A percentile compares a stretch with the other conserved stretches of the same genome.
Conservation (phyloP, 2,797 vertebrate genomes). For the Tolypeutes matacus region DNA sequence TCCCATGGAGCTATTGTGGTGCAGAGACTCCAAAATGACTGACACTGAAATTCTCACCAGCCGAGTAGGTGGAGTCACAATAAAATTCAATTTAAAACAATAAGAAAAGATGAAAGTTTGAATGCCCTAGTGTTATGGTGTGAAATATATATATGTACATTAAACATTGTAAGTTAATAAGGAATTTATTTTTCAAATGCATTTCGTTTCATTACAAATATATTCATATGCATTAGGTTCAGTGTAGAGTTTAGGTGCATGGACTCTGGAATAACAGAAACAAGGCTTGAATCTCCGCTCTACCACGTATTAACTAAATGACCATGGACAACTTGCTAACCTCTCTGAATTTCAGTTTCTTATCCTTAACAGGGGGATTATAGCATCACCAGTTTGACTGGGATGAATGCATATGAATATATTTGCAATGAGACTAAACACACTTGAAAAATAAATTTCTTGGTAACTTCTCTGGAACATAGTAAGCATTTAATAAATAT, state of each 20-base stretch:
- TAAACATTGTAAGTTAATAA: background rate
- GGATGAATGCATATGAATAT: too few relatives aligned
- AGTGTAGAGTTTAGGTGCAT: background rate
- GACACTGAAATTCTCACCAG: background rate
- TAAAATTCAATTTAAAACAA: background rate
- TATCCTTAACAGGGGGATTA: background rate
- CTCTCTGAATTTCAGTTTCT: background rate
- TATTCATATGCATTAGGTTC: background rate
- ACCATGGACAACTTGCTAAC: background rate
- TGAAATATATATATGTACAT: background rate
- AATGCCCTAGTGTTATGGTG: background rate
- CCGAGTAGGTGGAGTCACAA: background rate
- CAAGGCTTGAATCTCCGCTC: background rate
- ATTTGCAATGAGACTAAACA: too few relatives aligned
- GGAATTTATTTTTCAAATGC: background rate
- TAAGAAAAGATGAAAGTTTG: background rate
- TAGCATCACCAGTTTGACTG: background rate
- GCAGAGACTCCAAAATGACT: background rate
- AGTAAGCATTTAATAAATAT: background rate
- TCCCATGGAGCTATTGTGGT: background rate
- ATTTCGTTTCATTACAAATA: slow-evolving; percentile 3
- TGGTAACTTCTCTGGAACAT: background rate
- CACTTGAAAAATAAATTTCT: background rate
- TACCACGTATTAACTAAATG: background rate
- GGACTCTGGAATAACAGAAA: background rate